Percentiles rank a stretch among this genome's conserved stretches.
Conservation (phyloP, 2,113 vertebrate genomes). For the Philantomba maxwellii region DNA sequence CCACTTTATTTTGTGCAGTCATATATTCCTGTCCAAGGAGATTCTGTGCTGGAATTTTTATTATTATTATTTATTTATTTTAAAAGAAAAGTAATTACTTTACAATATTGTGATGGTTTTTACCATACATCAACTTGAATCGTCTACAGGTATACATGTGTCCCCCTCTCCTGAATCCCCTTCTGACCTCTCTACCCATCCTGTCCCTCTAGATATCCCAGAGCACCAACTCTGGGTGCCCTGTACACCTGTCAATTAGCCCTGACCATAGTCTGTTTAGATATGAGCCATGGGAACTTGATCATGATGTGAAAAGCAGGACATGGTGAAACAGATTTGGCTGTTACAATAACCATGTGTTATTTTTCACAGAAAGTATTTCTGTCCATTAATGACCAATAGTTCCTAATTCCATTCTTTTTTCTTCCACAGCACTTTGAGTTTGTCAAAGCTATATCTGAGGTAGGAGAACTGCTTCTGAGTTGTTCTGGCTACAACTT, state of each 20-base stretch:
- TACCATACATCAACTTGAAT: neutral
- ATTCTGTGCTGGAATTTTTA: neutral
- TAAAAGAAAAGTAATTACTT: neutral
- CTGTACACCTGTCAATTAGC: neutral
- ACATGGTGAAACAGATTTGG: neutral
- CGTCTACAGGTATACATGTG: neutral
- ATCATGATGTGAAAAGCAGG: neutral
- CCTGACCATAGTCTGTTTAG: neutral
- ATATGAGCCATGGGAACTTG: neutral
- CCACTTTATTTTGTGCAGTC: neutral
- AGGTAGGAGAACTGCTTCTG: neutral
- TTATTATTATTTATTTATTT: neutral
- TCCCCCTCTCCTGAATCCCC: neutral
- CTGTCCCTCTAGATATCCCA: neutral
- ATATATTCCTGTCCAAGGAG: neutral
- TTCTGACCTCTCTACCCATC: neutral
- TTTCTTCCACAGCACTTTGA: neutral
- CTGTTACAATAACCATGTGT: neutral
- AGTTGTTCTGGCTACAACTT: neutral
- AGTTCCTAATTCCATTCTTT: neutral
- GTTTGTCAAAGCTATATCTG: neutral
- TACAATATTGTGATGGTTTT: neutral
- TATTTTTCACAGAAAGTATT: neutral
- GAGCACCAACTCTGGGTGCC: neutral
- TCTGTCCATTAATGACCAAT: neutral